Base-by-base conservation (phyloP, 2,113 vertebrate species). In the Psittacus erithacus region DNA sequence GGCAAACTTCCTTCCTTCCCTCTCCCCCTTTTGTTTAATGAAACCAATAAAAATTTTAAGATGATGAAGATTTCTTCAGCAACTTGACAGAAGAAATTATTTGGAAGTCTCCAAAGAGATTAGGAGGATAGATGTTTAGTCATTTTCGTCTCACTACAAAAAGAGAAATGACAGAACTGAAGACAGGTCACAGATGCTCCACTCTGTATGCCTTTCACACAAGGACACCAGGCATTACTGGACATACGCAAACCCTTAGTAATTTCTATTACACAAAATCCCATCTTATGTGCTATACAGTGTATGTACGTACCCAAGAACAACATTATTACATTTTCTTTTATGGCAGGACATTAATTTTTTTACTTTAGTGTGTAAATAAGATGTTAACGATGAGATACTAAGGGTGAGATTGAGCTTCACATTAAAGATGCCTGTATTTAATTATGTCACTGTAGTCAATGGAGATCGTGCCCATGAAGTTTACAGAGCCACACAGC, bases 41-140 rank as follows among this genome's bases (percentile, higher is more conserved):
- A 91, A 95, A 75, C 41, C 84, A 93, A 79, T 18, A 28, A 3
- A 91, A 73, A 63, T 62, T 77, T 88, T 65, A 90, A 79, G 94
- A 95, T 9, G 77, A 96, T 10, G 88, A 95, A 84, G 83, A 82
- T 73, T 92, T 91, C 74, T 89, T 82, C 84, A 65, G 57, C 76
- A 96, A 82, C 77, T 68, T 78, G 69, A 86, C 17, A 75, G 89
- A 93, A 86, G 52, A 92, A 82, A 62, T 31, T 4, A 50, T 81
- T 68, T 82, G 19, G 43, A 95, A 86, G 86, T 73, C 52, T 92
- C 70, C 80, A 82, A 91, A 91, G 74, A 90, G 86, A 89, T 81
- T 71, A 83, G 60, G n/a, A 93, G 46, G 57, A 84, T 0, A 95
- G 94, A 76, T 38, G 50, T 68, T 75, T 39, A 84, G 13, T 43